A percentile compares a stretch with the other conserved stretches of the same genome.
Evolutionary conservation across 2,797 vertebrate species (phyloP).

Genomic region (Tapera naevia): DNA sequence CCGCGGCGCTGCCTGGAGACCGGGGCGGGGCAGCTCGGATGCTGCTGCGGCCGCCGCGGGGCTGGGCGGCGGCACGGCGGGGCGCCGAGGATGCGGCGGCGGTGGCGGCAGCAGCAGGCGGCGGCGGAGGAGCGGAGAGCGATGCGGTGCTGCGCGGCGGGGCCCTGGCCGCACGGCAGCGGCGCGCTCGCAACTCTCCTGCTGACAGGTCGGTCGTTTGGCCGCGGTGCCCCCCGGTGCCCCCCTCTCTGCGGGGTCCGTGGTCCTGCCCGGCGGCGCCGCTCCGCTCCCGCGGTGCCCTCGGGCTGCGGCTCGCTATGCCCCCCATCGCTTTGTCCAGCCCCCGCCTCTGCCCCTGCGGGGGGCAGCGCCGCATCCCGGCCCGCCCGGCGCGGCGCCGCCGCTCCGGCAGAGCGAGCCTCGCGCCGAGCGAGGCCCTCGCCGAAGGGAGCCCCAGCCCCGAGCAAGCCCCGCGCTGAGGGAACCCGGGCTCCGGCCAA

Average conservation of each 20-base stretch:
- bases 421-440: no score
- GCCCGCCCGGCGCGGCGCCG: no score
- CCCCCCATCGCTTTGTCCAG: background rate
- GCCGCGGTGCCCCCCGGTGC: background rate
- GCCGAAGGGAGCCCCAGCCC: no score
- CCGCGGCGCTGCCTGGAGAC: constrained; percentile 21
- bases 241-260: background rate
- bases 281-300: background rate
- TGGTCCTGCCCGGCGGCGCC: background rate
- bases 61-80: background rate
- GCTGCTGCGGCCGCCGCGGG: background rate
- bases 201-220: constrained; percentile 62
- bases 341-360: background rate
- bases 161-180: constrained; percentile 5
- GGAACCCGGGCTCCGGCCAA: no score
- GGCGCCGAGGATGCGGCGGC: background rate
- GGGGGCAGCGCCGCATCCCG: background rate
- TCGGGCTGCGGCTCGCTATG: background rate
- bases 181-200: constrained; percentile 31
- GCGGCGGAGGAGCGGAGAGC: background rate
- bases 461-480: no score
- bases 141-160: constrained; percentile 26
- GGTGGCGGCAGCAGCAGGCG: background rate
- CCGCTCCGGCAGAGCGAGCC: background rate
- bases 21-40: constrained; percentile 33